phyloP scores from a whole-genome alignment of 2,113 vertebrate genomes.

The Osmerus eperlanus region DNA sequence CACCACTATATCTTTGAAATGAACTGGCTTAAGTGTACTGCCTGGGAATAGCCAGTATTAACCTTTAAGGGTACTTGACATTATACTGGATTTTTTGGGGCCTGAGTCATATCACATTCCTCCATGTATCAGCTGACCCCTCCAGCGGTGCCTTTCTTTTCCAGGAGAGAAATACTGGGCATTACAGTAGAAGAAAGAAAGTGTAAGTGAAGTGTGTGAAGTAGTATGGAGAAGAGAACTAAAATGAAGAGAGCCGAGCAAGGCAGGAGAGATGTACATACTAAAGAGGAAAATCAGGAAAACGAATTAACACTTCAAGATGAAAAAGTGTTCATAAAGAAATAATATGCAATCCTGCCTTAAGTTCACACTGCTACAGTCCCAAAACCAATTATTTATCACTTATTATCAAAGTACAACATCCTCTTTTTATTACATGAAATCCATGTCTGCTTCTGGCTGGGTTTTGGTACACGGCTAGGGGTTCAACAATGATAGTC shows the following conservation, averaged over 20 bases:
- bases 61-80: slow-evolving; percentile 51
- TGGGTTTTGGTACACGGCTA: too few relatives aligned
- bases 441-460: too few relatives aligned
- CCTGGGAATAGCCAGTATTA: slow-evolving; percentile 44
- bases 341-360: too few relatives aligned
- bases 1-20: slow-evolving; percentile 21
- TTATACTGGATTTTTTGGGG: slow-evolving; percentile 20
- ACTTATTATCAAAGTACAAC: too few relatives aligned
- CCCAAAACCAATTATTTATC: too few relatives aligned
- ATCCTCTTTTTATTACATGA: too few relatives aligned
- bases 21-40: slow-evolving; percentile 25
- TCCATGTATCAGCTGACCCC: slow-evolving; percentile 22
- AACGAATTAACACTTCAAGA: too few relatives aligned
- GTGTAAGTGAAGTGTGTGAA: slow-evolving; percentile 3
- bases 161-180: slow-evolving; percentile 10
- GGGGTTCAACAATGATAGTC: too few relatives aligned
- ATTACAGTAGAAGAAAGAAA: slow-evolving; percentile 19
- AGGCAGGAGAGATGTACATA: slow-evolving; percentile 35
- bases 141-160: slow-evolving; percentile 30
- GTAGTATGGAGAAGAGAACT: not conserved
- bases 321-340: too few relatives aligned
- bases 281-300: too few relatives aligned
- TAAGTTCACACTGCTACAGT: too few relatives aligned
- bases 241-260: slow-evolving; percentile 1
- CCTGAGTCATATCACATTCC: slow-evolving; percentile 33